phyloP scores from a whole-genome alignment of 2,797 vertebrate species.

The Huso huso region DNA sequence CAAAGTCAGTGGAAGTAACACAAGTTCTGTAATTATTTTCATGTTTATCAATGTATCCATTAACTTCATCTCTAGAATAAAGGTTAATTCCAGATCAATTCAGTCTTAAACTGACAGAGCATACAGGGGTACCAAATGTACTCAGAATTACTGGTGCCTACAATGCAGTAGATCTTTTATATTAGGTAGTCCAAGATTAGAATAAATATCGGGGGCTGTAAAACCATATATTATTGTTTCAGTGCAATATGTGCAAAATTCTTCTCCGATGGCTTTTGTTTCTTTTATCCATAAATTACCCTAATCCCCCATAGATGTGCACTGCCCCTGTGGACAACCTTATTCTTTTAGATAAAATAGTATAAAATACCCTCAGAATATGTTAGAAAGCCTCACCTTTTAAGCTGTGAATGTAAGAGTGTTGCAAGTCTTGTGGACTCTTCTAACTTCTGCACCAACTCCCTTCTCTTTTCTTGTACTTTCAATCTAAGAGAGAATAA shows the following conservation, averaged over 20 bases:
- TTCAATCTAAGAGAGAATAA: slow-evolving; percentile 47
- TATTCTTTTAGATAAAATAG: not conserved
- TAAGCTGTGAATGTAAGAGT: slow-evolving; percentile 65
- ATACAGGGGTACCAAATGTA: too few species aligned
- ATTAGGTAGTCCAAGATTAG: too few species aligned
- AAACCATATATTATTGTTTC: not conserved
- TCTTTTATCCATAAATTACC: not conserved
- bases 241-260: not conserved
- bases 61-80: too few species aligned
- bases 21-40: too few species aligned
- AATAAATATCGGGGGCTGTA: too few species aligned
- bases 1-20: too few species aligned
- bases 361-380: not conserved
- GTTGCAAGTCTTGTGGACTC: slow-evolving; percentile 65
- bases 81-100: too few species aligned
- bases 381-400: slow-evolving; percentile 47
- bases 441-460: slow-evolving; percentile 64
- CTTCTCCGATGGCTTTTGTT: not conserved
- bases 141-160: too few species aligned
- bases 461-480: slow-evolving; percentile 64
- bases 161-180: too few species aligned
- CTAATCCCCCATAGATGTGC: not conserved
- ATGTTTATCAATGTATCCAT: too few species aligned
- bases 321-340: not conserved
- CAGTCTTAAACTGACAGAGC: too few species aligned